Evolutionary conservation across 2,113 vertebrate species (phyloP), one percentile per base, ranked within the genome.

Genomic region (Deroptyus accipitrinus): DNA sequence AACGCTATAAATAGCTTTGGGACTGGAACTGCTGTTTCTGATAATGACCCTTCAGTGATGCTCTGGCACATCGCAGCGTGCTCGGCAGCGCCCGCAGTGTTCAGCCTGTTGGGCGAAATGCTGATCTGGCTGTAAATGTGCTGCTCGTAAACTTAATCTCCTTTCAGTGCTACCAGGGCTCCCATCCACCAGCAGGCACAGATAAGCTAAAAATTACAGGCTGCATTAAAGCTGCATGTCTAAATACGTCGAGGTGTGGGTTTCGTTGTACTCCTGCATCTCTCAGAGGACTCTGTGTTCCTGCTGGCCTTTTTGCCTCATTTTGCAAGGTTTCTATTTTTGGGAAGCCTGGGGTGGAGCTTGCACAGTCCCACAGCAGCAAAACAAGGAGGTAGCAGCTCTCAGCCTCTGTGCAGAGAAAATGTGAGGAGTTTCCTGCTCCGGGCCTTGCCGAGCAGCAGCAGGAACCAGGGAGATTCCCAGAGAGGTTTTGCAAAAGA

Each of bases 241-340:
- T 95, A 82, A 95, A 88, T 91, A 62, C 6, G 27, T 69, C 77
- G 68, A 91, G 94, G 94, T 96, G 92, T 91, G 92, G 88, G 92
- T 82, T 94, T 94, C 62, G 11, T 91, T 76, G 88, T 93, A 13
- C 90, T 93, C 83, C 62, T 49, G 66, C 88, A 82, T 91, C 92
- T 83, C 94, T 93, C 51, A 1, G 30, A 94, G 95, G 86, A 94
- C 96, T 95, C 66, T 1, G 7, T 96, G 96, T 95, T 95, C 93
- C 86, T 93, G 69, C 48, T 92, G 90, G 88, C 80, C 92, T 94
- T 96, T 96, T 94, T 95, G 96, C 95, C 94, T 97, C 88, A 27
- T 97, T 96, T 96, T 97, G 96, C 95, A 96, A 96, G 96, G 86
- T 88, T 97, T 95, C 96, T 97, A 97, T 97, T 97, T 96, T 94